Evolutionary conservation across 2,888 invertebrate species (phyloP), one percentile per base, ranked within the genome.

Genomic region (Mesorhabditis spiculigera): DNA sequence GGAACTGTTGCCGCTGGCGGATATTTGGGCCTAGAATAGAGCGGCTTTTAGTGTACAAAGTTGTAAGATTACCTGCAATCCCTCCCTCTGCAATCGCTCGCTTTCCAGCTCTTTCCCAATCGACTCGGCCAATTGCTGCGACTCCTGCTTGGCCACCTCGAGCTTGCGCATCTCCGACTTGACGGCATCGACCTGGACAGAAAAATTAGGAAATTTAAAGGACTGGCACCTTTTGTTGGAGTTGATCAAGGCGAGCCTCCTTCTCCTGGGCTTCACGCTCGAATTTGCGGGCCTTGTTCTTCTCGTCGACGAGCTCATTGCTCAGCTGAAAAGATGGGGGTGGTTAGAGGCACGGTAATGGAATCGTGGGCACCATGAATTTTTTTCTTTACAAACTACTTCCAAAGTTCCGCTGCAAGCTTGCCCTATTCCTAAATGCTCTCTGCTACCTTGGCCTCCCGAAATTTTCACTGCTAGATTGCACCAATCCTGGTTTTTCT

Each of bases 211-310:
- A 50, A 50, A 50, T 50, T 13, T 13, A 13, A 50, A 13, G 10
- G n/a, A 50, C n/a, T 50, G 8, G 8, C n/a, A 50, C 58, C 58
- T 50, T 50, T 50, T 50, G 8, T n/a, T 50, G 58, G 8, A 65
- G 41, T 10, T 45, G 42, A 44, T 28, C 71, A 43, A 63, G 43
- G 58, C 65, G 70, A n/a, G 69, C 67, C 45, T 68, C 71, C 61
- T 71, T 71, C 65, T 72, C 72, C 44, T 43, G 63, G 6, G n/a
- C 16, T 43, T 65, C 67, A 28, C 44, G 41, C 42, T 71, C 66
- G 28, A 67, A 66, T 13, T 70, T 71, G 16, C 86, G 95, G 94
- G 87, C 94, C 94, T 84, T 95, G 95, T 87, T 95, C 94, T 82
- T 93, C 92, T 75, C 87, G 83, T 95, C 95, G 0, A 93, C 91